These are phyloP conservation scores for Thomomys bottae DNA, from an alignment of 2,113 vertebrate genomes.

Conservation along the genomic window DNA sequence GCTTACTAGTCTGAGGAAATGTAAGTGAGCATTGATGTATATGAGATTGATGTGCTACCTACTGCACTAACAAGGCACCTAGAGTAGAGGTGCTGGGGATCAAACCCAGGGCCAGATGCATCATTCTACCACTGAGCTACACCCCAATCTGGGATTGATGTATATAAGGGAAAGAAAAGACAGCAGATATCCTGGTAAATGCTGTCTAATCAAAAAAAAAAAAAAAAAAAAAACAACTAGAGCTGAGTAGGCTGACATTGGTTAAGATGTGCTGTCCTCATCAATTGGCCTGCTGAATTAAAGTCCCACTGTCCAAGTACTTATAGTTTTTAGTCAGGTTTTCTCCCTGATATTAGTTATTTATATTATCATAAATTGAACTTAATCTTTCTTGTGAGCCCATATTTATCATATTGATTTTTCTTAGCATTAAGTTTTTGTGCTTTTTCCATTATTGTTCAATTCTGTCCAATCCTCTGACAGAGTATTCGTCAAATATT, in stretches of 20 bases:
- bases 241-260: background rate
- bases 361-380: background rate
- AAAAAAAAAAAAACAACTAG: background rate
- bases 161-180: background rate
- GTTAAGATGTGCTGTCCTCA: no score
- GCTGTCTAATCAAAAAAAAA: background rate
- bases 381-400: background rate
- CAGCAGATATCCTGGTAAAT: background rate
- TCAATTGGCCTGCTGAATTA: no score
- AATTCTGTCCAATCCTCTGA: background rate
- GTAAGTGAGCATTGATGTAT: background rate
- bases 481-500: background rate
- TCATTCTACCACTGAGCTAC: no score
- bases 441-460: background rate
- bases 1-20: background rate
- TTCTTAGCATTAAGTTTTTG: background rate
- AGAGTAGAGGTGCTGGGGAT: no score
- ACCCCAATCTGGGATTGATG: no score
- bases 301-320: no score
- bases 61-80: no score
- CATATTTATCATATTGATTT: background rate
- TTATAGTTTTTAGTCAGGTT: background rate
- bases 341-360: background rate
- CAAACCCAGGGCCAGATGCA: no score
- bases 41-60: no score